These are phyloP conservation scores for Pomatostomus ruficeps DNA, from an alignment of 2,113 vertebrate species.

Conservation along the genomic window DNA sequence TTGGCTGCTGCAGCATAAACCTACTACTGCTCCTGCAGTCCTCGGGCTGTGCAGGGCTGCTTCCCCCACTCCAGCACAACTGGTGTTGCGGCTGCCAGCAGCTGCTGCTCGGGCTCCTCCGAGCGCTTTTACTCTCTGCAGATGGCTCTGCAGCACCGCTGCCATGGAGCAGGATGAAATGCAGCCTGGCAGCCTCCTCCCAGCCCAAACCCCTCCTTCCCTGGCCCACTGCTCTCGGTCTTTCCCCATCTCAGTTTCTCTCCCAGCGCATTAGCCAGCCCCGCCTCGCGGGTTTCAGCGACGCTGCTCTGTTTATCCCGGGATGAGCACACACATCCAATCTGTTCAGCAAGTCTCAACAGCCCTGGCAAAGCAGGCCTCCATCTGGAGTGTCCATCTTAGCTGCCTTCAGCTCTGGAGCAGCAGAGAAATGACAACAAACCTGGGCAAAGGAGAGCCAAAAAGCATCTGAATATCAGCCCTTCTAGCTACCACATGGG, in stretches of 20 bases:
- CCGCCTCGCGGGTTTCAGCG: not conserved
- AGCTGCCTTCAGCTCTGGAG: not conserved
- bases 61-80: not conserved
- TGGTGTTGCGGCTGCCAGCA: not conserved
- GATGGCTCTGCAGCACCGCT: not conserved
- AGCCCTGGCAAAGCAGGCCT: not conserved
- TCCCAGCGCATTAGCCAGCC: not conserved
- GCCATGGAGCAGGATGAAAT: not conserved
- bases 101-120: not conserved
- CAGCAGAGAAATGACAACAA: not conserved
- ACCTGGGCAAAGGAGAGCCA: not conserved
- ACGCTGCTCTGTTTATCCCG: not conserved
- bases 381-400: not conserved
- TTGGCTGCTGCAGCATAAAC: constrained; percentile 54
- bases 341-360: not conserved
- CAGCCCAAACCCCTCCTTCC: not conserved
- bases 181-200: not conserved
- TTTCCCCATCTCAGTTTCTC: not conserved
- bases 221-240: not conserved
- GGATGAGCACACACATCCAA: not conserved
- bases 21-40: constrained; percentile 35
- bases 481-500: not conserved
- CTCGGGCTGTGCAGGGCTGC: constrained; percentile 1
- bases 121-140: not conserved
- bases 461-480: not conserved